Base-by-base conservation (phyloP, 1,140 invertebrate genomes). In the Drosophila tristis region DNA sequence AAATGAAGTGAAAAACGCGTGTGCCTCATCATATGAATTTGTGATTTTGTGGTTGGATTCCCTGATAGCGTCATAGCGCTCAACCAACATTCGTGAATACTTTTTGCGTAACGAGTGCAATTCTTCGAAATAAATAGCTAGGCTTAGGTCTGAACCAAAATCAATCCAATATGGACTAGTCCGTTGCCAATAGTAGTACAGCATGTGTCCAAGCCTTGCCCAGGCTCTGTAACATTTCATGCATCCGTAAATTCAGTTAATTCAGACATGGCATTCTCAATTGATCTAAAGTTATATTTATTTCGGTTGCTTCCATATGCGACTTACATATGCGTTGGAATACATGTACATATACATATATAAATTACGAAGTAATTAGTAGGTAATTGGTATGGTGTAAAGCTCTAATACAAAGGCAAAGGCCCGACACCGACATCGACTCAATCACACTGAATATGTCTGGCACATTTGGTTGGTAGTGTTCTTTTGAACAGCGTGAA, bases 401-500 rank as follows among this genome's bases (percentile, higher is more conserved):
- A 65, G 50, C 61, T 57, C 59, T 82, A 74, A 79, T 64, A 66
- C 79, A 82, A 73, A 66, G 9, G n/a, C 26, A 16, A 15, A 58
- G 61, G 79, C 67, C 50, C 50, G 35, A 74, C 23, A 43, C 50
- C 50, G 35, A 74, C 23, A 43, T 23, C 49, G 26, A 39, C 9
- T 60, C 39, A 49, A 51, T 90, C 80, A 91, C 79, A 91, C 82
- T 87, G 90, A 91, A 85, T 91, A 91, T 75, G 90, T 91, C 90
- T 91, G 90, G 90, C 90, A 91, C 80, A 81, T 85, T 91, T 91
- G 82, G 72, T 90, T 90, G 74, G 89, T 87, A 91, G 77, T 90
- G 64, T 87, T 91, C 71, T 85, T 85, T 39, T 81, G 75, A 75
- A 85, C 82, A 64, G 74, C 86, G 53, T 91, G 82, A 71, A 91